A percentile compares a stretch with the other conserved stretches of the same genome.
phyloP scores from a whole-genome alignment of 2,888 invertebrate species.

The Hymenopus coronatus region DNA sequence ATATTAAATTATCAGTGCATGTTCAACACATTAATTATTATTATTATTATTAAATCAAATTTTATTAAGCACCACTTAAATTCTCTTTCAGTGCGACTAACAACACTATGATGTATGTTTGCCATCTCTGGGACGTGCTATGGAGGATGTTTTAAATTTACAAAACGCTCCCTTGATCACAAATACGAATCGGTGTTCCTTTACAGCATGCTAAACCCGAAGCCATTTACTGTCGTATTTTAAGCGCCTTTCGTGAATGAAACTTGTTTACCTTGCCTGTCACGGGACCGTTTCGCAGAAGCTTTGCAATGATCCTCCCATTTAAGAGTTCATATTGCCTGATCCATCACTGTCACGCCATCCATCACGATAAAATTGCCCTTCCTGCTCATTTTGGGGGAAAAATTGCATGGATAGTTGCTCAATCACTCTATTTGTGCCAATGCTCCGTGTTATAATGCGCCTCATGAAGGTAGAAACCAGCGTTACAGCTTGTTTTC shows the following conservation, averaged over 20 bases:
- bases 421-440: background rate
- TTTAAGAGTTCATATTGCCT: background rate
- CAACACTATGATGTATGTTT: too few relatives aligned
- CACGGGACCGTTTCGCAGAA: background rate
- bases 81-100: too few relatives aligned
- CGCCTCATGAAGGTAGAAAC: too few relatives aligned
- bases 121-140: too few relatives aligned
- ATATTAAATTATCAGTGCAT: too few relatives aligned
- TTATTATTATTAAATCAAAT: too few relatives aligned
- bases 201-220: background rate
- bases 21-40: too few relatives aligned
- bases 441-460: background rate
- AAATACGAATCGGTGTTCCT: background rate
- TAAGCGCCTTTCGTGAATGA: background rate
- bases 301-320: background rate
- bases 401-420: background rate
- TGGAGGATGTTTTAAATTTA: too few relatives aligned
- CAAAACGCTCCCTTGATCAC: too few relatives aligned
- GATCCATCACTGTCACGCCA: background rate
- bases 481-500: too few relatives aligned
- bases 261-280: background rate
- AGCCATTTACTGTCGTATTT: background rate
- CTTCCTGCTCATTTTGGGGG: background rate
- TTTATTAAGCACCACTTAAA: rapidly evolving
- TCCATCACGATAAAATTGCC: background rate